A percentile compares a stretch with the other conserved stretches of the same genome.
Evolutionary conservation across 2,797 vertebrate genomes (phyloP).

Genomic region (Labroides dimidiatus): DNA sequence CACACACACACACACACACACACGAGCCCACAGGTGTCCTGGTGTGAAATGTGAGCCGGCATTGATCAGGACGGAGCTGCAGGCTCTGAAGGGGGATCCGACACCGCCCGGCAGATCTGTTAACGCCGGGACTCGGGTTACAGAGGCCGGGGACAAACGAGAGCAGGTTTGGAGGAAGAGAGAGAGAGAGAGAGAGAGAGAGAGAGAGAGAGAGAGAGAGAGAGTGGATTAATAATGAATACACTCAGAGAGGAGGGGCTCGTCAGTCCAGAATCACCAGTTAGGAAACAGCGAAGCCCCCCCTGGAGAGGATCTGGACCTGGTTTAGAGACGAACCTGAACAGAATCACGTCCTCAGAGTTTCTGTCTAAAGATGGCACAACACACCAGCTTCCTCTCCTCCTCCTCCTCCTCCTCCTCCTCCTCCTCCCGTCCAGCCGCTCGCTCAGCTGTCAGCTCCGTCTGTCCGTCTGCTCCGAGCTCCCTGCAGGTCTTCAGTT

Average conservation of each 20-base stretch:
- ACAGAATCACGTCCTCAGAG: no score
- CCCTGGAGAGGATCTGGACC: no score
- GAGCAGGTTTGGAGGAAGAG: no score
- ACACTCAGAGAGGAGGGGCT: no score
- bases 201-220: conserved; percentile 44
- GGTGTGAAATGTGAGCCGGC: conserved; percentile 67
- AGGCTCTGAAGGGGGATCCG: conserved; percentile 44
- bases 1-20: no score
- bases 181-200: no score
- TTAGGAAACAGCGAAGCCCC: no score
- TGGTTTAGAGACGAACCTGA: neutral
- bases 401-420: neutral
- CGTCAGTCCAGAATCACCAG: neutral
- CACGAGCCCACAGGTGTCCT: conserved; percentile 54
- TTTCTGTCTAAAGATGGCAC: no score
- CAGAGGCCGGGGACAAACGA: no score
- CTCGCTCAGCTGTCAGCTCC: conserved; percentile 60
- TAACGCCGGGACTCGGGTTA: conserved; percentile 51
- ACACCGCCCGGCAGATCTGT: conserved; percentile 65
- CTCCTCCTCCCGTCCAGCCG: conserved; percentile 42
- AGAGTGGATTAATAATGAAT: conserved; percentile 71
- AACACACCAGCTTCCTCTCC: neutral
- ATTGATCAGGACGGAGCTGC: conserved; percentile 51
- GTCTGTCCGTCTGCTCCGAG: conserved; percentile 62
- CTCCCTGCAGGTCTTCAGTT: conserved; percentile 25